Evolutionary conservation across 2,888 invertebrate species (phyloP).

Genomic region (Drosophila nigricruria): DNA sequence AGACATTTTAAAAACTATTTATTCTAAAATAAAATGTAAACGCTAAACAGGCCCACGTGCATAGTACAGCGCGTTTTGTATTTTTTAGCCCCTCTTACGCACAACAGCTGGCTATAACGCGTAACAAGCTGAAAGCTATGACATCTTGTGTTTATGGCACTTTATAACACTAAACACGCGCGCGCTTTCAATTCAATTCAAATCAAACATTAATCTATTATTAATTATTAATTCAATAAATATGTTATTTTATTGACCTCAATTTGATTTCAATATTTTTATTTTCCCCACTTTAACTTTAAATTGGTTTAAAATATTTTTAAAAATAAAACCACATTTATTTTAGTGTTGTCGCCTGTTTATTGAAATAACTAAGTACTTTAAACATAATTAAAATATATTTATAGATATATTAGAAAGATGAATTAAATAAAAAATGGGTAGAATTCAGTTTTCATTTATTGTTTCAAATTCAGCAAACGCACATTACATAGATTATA

Average conservation of each 20-base stretch:
- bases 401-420: constrained; percentile 14
- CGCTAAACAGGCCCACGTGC: constrained; percentile 54
- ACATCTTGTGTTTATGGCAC: no score
- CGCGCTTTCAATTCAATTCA: not conserved
- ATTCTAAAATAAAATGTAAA: constrained; percentile 36
- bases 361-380: constrained; percentile 44
- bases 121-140: constrained; percentile 14
- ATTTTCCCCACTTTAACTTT: not conserved
- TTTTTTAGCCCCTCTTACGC: constrained; percentile 9
- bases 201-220: not conserved
- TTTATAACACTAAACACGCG: constrained; percentile 15
- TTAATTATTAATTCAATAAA: not conserved
- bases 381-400: constrained; percentile 22
- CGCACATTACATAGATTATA: constrained; percentile 45
- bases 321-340: constrained; percentile 1
- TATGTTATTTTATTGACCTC: no score
- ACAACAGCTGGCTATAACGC: constrained; percentile 25
- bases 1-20: constrained; percentile 67
- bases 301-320: no score
- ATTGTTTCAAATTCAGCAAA: constrained; percentile 54
- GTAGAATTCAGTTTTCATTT: constrained; percentile 49
- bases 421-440: constrained; percentile 14
- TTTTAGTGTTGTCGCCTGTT: constrained; percentile 25
- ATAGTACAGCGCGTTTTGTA: constrained; percentile 33
- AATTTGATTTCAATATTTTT: no score